Base-by-base conservation (phyloP, 2,888 invertebrate genomes). In the Lumbricus terrestris region DNA sequence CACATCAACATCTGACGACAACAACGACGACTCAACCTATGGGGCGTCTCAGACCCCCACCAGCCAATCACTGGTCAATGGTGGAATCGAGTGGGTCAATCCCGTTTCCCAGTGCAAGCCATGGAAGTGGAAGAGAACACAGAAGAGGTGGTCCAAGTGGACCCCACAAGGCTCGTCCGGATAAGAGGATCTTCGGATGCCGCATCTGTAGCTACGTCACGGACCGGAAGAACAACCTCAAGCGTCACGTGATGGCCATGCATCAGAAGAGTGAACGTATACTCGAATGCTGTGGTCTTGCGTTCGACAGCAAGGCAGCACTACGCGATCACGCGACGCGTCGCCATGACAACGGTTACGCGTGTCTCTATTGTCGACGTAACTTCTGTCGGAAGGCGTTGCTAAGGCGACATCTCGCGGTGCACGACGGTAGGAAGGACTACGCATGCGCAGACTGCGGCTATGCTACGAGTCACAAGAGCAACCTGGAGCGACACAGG, bases 401-500 rank as follows among this genome's bases (percentile, higher is more conserved):
- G 54, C 93, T 95, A 33, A 93, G 94, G 82, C 93, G 95, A 34
- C 95, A 95, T 92, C 93, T 95, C 90, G 94, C 95, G 6, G 95
- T 95, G 23, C 95, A 95, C 93, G 95, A 95, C 89, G 95, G 95
- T 0, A 93, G 93, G 91, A 95, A 95, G 92, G 95, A 95, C 89
- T 95, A 94, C 93, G 92, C 93, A 18, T 95, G 95, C 92, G 90
- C 92, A 33, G 90, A 93, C 15, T 95, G 95, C 92, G 93, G 93
- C n/a, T 95, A 95, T 92, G 94, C 95, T 47, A 95, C 95, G 16
- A 95, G 95, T 90, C 95, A 95, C 92, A 95, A 95, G 92, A 95
- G 95, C 91, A 95, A 95, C 92, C 92, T 95, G 89, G 95, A 95
- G 88, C 92, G 95, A 5, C 95, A 95, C 92, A 94, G 94, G 90